These are phyloP conservation scores for Xestia rhomboidea DNA, from an alignment of 2,888 invertebrate species.

Conservation along the genomic window DNA sequence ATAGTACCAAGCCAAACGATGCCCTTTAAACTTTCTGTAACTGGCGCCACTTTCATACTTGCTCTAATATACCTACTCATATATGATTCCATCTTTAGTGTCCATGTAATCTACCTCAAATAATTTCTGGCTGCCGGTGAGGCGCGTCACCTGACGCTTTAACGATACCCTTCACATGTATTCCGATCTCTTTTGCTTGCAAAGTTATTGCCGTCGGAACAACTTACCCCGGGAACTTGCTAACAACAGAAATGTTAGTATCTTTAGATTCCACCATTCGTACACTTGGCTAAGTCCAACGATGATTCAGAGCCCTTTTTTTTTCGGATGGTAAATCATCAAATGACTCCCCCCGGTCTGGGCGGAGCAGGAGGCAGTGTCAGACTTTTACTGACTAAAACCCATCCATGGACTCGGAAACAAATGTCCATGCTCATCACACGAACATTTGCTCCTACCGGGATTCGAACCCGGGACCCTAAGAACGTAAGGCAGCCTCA, in stretches of 20 bases:
- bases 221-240: neutral
- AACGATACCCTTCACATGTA: neutral
- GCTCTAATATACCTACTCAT: neutral
- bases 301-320: neutral
- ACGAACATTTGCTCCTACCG: too few relatives aligned
- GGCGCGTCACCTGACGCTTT: neutral
- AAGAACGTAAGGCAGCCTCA: too few relatives aligned
- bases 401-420: too few relatives aligned
- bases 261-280: neutral
- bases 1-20: neutral
- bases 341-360: too few relatives aligned
- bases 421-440: too few relatives aligned
- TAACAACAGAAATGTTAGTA: neutral
- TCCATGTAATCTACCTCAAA: neutral
- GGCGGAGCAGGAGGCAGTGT: too few relatives aligned
- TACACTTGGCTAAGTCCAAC: neutral
- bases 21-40: neutral
- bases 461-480: too few relatives aligned
- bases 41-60: neutral
- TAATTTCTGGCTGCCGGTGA: neutral
- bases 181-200: neutral
- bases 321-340: too few relatives aligned
- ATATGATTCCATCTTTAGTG: neutral
- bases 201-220: neutral
- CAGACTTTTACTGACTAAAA: too few relatives aligned